Conservation (phyloP, 2,113 vertebrate genomes). For the Cairina moschata region DNA sequence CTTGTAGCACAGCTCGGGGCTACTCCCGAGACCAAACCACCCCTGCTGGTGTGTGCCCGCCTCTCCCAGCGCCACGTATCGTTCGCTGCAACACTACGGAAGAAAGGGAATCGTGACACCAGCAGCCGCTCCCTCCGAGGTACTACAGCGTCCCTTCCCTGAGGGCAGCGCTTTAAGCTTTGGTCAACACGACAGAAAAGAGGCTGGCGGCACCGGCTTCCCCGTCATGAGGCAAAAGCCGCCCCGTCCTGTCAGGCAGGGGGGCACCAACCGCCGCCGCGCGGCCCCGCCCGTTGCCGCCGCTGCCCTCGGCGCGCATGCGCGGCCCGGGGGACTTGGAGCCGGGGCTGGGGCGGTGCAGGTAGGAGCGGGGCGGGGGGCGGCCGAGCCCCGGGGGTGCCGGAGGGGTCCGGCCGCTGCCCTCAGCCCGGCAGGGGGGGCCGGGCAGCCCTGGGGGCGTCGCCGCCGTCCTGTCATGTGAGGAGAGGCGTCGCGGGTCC, state of each 20-base stretch:
- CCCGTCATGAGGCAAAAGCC: no score
- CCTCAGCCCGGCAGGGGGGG: neutral
- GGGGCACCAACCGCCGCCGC: fast-evolving
- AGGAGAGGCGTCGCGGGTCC: neutral
- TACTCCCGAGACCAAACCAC: no score
- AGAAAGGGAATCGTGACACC: fast-evolving
- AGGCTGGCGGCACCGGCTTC: fast-evolving
- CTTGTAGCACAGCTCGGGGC: neutral
- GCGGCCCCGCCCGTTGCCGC: no score
- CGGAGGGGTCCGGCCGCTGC: neutral
- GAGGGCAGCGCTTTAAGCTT: neutral
- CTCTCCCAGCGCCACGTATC: fast-evolving
- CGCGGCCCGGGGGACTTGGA: neutral
- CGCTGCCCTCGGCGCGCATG: neutral
- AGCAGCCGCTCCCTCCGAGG: no score
- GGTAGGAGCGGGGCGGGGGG: neutral
- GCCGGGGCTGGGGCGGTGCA: neutral
- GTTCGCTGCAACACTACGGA: no score
- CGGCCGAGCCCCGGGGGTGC: neutral
- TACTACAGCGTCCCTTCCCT: no score
- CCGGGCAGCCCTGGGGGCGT: neutral
- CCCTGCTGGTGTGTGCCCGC: fast-evolving
- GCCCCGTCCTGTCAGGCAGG: fast-evolving
- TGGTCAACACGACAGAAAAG: neutral
- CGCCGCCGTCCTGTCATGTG: no score